Evolutionary conservation across 2,797 vertebrate species (phyloP), one percentile per base, ranked within the genome.

Genomic region (Anguilla pacifica): DNA sequence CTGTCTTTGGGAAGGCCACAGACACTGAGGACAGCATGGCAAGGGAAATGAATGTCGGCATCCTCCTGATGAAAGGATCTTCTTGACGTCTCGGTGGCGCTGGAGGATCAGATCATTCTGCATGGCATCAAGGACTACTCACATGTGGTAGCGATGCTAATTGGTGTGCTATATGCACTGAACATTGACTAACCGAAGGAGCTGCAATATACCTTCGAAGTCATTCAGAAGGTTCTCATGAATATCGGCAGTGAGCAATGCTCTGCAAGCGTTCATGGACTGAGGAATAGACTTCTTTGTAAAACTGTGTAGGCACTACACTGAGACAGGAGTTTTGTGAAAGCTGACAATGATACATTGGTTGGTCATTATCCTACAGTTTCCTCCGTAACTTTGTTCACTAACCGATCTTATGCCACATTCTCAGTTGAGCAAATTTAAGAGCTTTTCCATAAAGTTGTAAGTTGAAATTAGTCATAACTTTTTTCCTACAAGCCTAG

Each of bases 171-270:
- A 0, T 89, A 79, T 77, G 59, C 35, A 5, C 70, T 77, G 0
- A 89, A 89, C 85, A 89, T 89, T 64, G 82, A 87, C 9, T 79
- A 87, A 7, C 88, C 85, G 7, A 86, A 84, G 51, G 77, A 39
- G 10, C 49, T 86, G 1, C 25, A 46, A 15, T 87, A 89, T 7
- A 89, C 85, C 53, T 89, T 89, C 46, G 67, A 89, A 51, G 85
- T 86, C 5, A 86, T 89, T 72, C 88, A 86, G 49, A 84, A 89
- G 88, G 82, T 49, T 2, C 19, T 89, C 25, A 85, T 85, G 88
- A 43, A 83, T 31, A 51, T 86, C 55, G 72, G 72, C 11, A n/a
- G n/a, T 13, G 85, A 74, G 0, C 39, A 53, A 5, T 86, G 88
- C 77, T 86, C 88, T 67, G 85, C 74, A n/a, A 55, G 19, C 28